Percentiles rank a stretch among this genome's conserved stretches.
Evolutionary conservation across 2,888 invertebrate genomes (phyloP).

Genomic region (Mythimna lalbum): DNA sequence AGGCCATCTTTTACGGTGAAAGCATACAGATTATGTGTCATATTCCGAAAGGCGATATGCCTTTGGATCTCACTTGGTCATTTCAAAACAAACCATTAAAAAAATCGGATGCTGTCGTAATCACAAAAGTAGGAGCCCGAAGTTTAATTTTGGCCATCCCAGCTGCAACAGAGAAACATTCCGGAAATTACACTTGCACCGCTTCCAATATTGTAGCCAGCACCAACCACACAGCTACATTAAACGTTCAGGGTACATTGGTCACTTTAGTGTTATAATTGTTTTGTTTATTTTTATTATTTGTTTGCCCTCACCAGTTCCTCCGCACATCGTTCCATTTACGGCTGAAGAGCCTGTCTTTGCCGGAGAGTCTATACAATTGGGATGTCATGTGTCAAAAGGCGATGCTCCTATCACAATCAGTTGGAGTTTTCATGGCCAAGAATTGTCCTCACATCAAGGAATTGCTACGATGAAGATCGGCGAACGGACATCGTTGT

Average conservation of each 20-base stretch:
- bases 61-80: slow-evolving; percentile 93
- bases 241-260: slow-evolving; percentile 92
- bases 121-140: slow-evolving; percentile 91
- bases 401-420: slow-evolving; percentile 94
- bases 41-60: slow-evolving; percentile 93
- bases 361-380: slow-evolving; percentile 92
- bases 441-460: slow-evolving; percentile 88
- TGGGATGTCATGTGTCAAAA: slow-evolving; percentile 92
- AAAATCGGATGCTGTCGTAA: slow-evolving; percentile 83
- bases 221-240: slow-evolving; percentile 91
- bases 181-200: slow-evolving; percentile 94
- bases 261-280: slow-evolving; percentile 70
- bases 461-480: slow-evolving; percentile 91
- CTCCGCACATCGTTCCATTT: slow-evolving; percentile 92
- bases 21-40: slow-evolving; percentile 91
- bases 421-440: slow-evolving; percentile 94
- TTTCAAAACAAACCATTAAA: slow-evolving; percentile 91
- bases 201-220: slow-evolving; percentile 93
- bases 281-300: slow-evolving; percentile 70
- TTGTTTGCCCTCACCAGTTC: slow-evolving; percentile 84
- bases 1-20: slow-evolving; percentile 90
- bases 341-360: slow-evolving; percentile 91
- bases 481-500: slow-evolving; percentile 92
- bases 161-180: slow-evolving; percentile 92
- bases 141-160: slow-evolving; percentile 92